Conservation (phyloP, 1,140 invertebrate species). For the Dinoponera quadriceps region DNA sequence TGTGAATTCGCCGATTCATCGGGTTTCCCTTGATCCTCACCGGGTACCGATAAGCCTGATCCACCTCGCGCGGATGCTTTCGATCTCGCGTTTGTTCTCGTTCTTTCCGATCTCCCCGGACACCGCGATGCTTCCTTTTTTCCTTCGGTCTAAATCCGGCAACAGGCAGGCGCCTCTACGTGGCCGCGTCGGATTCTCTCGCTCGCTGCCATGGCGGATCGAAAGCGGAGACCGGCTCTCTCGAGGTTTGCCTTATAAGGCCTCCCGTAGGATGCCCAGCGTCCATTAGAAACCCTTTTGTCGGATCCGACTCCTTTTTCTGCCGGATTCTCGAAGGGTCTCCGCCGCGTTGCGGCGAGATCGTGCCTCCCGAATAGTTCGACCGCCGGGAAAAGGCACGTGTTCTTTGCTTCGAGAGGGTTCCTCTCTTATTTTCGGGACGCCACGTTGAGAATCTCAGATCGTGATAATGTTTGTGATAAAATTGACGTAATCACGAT, state of each 20-base stretch:
- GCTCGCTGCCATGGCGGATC: constrained; percentile 59
- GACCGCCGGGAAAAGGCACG: not conserved
- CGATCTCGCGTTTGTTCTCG: constrained; percentile 32
- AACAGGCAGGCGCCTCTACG: constrained; percentile 70
- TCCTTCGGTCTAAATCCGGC: constrained; percentile 81
- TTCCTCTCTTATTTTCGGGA: not conserved
- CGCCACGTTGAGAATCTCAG: not conserved
- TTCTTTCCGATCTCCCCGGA: constrained; percentile 49
- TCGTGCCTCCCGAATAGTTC: constrained; percentile 2
- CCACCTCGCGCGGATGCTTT: not conserved
- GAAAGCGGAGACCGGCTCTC: constrained; percentile 67
- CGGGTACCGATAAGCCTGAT: not conserved
- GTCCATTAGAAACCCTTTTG: constrained; percentile 83
- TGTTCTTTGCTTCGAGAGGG: constrained; percentile 9
- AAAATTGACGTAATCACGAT: not conserved
- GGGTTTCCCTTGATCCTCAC: constrained; percentile 55
- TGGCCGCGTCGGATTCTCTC: constrained; percentile 66
- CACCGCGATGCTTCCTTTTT: constrained; percentile 72
- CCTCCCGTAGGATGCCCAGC: constrained; percentile 75
- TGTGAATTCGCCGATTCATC: not conserved
- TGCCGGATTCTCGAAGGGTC: constrained; percentile 53
- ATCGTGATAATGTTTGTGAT: not conserved
- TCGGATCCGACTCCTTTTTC: constrained; percentile 78
- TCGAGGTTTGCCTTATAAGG: constrained; percentile 82
- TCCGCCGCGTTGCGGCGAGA: constrained; percentile 24